Percentiles rank a stretch among this genome's conserved stretches.
These are phyloP conservation scores for Sternotherus odoratus DNA, from an alignment of 2,797 vertebrate species.

Conservation along the genomic window DNA sequence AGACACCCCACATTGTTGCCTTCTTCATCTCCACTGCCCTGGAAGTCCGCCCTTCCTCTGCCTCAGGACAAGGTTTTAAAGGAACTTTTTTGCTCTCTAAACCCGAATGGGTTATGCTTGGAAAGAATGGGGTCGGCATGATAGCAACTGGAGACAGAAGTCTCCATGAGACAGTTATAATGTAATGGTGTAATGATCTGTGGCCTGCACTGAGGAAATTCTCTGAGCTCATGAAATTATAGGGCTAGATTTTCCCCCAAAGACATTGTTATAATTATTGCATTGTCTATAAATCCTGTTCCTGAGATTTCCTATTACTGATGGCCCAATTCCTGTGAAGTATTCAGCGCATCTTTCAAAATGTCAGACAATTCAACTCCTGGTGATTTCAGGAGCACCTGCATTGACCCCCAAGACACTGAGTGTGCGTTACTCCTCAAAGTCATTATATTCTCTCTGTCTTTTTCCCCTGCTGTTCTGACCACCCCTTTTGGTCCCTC, in stretches of 20 bases:
- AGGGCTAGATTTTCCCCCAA: not conserved
- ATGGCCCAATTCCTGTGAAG: not conserved
- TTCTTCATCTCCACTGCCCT: not conserved
- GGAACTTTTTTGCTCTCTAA: not conserved
- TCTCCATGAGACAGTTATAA: not conserved
- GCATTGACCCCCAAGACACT: not conserved
- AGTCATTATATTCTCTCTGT: not conserved
- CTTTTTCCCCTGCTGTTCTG: not conserved
- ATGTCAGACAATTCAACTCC: not conserved
- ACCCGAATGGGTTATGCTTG: not conserved
- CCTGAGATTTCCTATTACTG: not conserved
- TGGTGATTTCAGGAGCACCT: not conserved
- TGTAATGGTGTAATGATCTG: not conserved
- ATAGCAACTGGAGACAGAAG: fast-evolving
- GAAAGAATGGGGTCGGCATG: not conserved
- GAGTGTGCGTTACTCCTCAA: not conserved
- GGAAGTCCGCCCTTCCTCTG: not conserved
- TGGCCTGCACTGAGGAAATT: not conserved
- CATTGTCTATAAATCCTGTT: not conserved
- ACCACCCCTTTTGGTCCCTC: no score
- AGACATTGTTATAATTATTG: not conserved
- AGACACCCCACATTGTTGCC: not conserved
- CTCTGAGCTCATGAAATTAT: not conserved
- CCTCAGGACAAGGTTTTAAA: not conserved
- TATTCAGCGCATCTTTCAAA: not conserved